phyloP scores from a whole-genome alignment of 2,113 vertebrate genomes.

The Condylura cristata region DNA sequence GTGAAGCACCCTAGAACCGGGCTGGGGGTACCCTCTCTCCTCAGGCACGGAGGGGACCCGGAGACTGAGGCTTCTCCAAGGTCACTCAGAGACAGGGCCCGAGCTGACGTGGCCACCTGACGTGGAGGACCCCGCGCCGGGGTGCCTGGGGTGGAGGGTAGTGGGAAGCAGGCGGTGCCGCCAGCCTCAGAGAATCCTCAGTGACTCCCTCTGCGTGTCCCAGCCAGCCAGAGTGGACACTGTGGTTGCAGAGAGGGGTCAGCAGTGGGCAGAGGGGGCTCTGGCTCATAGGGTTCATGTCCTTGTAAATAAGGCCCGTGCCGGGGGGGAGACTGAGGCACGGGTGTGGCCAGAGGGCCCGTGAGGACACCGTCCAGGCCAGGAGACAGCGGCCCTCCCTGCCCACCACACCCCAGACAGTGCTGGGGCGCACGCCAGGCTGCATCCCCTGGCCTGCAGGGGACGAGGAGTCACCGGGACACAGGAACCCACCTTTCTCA shows the following conservation, averaged over 20 bases:
- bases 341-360: neutral
- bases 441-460: neutral
- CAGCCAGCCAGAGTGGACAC: accelerated
- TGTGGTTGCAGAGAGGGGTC: neutral
- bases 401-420: neutral
- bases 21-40: no score
- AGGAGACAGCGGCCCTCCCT: neutral
- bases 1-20: neutral
- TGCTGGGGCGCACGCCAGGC: neutral
- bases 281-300: neutral
- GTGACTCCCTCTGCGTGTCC: neutral
- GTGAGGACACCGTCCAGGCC: neutral
- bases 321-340: conserved; percentile 24
- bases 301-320: neutral
- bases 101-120: neutral
- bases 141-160: neutral
- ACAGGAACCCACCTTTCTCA: neutral
- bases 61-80: neutral
- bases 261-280: accelerated
- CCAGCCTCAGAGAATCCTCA: neutral
- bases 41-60: neutral
- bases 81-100: neutral
- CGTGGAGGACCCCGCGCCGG: neutral
- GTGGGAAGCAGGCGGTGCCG: neutral
- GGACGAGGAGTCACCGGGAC: neutral